A percentile compares a stretch with the other conserved stretches of the same genome.
phyloP scores from a whole-genome alignment of 2,113 vertebrate species.

The Himantopus leucocephalus region DNA sequence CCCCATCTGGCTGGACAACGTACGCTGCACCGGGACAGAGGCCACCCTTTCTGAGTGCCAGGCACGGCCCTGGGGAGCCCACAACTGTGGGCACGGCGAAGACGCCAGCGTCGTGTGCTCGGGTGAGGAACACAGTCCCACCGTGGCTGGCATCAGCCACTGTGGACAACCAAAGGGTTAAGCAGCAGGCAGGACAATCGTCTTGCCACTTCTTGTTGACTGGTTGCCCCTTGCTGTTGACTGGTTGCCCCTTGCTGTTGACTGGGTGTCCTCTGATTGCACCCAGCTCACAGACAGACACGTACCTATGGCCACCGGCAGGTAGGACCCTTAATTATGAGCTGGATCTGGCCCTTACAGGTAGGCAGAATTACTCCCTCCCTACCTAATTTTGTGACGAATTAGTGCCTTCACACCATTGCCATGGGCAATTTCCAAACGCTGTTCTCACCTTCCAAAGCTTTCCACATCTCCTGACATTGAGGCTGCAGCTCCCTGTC shows the following conservation, averaged over 20 bases:
- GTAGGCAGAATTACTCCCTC: background rate
- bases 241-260: background rate
- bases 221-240: background rate
- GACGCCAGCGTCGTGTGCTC: conserved; percentile 58
- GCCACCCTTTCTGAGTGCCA: background rate
- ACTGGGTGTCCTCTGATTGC: background rate
- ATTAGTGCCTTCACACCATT: background rate
- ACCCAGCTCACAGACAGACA: background rate
- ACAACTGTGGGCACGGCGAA: conserved; percentile 68
- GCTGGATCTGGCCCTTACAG: background rate
- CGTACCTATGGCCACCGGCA: background rate
- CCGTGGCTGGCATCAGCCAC: background rate
- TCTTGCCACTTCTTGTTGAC: background rate
- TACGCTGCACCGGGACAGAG: conserved; percentile 39
- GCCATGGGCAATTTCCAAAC: background rate
- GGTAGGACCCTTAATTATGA: background rate
- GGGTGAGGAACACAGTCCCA: background rate
- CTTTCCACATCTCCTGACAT: background rate
- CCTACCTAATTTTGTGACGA: background rate
- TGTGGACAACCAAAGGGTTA: background rate
- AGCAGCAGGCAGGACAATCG: background rate
- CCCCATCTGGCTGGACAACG: conserved; percentile 65
- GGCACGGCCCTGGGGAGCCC: conserved; percentile 44
- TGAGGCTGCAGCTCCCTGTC: background rate
- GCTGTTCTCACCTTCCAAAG: background rate